Evolutionary conservation across 2,888 invertebrate genomes (phyloP).

Genomic region (Spodoptera picta): DNA sequence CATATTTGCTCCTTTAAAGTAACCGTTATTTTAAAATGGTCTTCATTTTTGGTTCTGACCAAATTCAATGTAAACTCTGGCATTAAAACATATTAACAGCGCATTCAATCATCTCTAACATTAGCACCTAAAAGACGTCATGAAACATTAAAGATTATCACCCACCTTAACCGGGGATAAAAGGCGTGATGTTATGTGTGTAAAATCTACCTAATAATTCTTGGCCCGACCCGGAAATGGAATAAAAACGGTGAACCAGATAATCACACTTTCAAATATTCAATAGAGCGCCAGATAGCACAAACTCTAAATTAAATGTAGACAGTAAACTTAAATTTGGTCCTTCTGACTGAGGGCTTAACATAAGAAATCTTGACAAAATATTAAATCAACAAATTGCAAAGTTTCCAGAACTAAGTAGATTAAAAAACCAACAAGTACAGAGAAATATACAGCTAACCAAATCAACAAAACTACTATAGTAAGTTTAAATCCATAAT

Average conservation of each 20-base stretch:
- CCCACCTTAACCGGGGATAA: slow-evolving; percentile 92
- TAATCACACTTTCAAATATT: too few relatives aligned
- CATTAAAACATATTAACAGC: slow-evolving; percentile 35
- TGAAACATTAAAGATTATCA: slow-evolving; percentile 52
- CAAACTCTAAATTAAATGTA: too few relatives aligned
- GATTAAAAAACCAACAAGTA: too few relatives aligned
- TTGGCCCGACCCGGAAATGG: too few relatives aligned
- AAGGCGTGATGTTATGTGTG: too few relatives aligned
- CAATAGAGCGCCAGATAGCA: too few relatives aligned
- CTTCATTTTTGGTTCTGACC: slow-evolving; percentile 13
- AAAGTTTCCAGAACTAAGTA: not conserved
- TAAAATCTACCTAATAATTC: too few relatives aligned
- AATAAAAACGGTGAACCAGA: too few relatives aligned
- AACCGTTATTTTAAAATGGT: not conserved
- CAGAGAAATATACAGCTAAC: too few relatives aligned
- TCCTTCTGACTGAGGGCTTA: too few relatives aligned
- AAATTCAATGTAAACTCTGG: slow-evolving; percentile 21
- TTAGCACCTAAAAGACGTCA: slow-evolving; percentile 20
- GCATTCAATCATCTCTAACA: slow-evolving; percentile 31
- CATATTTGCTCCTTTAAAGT: not conserved
- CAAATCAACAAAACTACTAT: not conserved
- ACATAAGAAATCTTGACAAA: not conserved
- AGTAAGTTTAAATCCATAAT: too few relatives aligned
- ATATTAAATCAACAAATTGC: not conserved
- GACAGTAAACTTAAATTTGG: too few relatives aligned